Percentiles rank a stretch among this genome's conserved stretches.
These are phyloP conservation scores for Drosophila bunnanda DNA, from an alignment of 2,888 invertebrate genomes.

Conservation along the genomic window DNA sequence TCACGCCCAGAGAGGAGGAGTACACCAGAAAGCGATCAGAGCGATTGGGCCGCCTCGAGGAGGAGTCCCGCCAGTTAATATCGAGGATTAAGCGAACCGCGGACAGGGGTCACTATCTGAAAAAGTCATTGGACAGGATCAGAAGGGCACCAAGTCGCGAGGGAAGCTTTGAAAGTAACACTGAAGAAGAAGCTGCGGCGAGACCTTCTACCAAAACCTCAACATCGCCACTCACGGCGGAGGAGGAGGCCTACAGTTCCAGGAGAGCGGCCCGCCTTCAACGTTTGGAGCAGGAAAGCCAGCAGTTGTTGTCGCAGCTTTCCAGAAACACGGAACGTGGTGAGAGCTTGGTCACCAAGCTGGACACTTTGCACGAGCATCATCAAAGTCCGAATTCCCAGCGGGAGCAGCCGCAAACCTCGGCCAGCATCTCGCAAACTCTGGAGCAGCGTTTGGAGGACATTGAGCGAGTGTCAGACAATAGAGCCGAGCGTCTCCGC, in stretches of 20 bases:
- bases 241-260: conserved; percentile 79
- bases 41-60: conserved; percentile 88
- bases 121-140: conserved; percentile 79
- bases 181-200: conserved; percentile 72
- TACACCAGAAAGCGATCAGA: conserved; percentile 83
- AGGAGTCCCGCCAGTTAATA: conserved; percentile 91
- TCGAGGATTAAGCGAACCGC: conserved; percentile 91
- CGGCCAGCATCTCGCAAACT: conserved; percentile 51
- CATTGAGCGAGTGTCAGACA: conserved; percentile 79
- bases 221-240: conserved; percentile 63
- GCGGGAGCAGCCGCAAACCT: conserved; percentile 12
- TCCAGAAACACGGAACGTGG: conserved; percentile 77
- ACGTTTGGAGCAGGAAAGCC: conserved; percentile 92
- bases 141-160: conserved; percentile 79
- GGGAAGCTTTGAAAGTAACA: conserved; percentile 82
- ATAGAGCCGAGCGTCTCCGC: conserved; percentile 80
- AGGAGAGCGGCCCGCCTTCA: conserved; percentile 78
- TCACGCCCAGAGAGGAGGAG: conserved; percentile 83
- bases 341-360: conserved; percentile 63
- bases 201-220: conserved; percentile 2
- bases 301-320: conserved; percentile 86
- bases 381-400: conserved; percentile 36
- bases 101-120: conserved; percentile 84
- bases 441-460: conserved; percentile 80
- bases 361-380: conserved; percentile 81